Percentiles rank a stretch among this genome's conserved stretches.
phyloP scores from a whole-genome alignment of 2,113 vertebrate species.

The Cervus canadensis region DNA sequence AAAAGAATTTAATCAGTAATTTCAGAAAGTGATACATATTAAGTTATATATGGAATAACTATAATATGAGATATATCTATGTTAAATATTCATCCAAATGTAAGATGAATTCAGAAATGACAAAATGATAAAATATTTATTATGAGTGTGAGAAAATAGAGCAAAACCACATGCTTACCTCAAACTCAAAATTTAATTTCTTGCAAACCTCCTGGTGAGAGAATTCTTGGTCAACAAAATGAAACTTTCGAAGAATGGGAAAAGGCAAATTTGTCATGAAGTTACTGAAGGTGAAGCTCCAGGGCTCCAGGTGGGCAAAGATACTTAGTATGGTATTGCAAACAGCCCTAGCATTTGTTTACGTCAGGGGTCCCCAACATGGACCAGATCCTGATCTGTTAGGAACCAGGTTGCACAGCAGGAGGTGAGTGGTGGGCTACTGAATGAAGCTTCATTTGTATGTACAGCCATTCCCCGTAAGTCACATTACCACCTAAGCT shows the following conservation, averaged over 20 bases:
- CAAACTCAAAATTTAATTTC: neutral
- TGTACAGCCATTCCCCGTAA: accelerated
- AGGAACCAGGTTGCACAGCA: neutral
- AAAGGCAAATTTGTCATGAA: neutral
- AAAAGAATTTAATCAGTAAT: neutral
- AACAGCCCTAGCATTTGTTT: neutral
- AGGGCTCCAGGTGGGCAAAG: neutral
- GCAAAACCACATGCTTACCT: neutral
- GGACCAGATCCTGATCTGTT: neutral
- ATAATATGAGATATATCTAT: neutral
- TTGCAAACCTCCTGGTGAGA: neutral
- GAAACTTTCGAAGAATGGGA: neutral
- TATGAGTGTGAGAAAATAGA: neutral
- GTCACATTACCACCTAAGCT: neutral
- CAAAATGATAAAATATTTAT: neutral
- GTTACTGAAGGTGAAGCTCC: neutral
- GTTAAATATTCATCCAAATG: slow-evolving; percentile 1
- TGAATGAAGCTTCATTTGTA: neutral
- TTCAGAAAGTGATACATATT: neutral
- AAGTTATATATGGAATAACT: neutral
- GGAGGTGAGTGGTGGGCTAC: neutral
- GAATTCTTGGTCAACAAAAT: neutral
- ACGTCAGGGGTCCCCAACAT: neutral
- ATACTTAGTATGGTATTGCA: neutral
- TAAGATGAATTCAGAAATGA: neutral